These are phyloP conservation scores for Ptychochromis oligacanthus DNA, from an alignment of 2,113 vertebrate species.

Conservation along the genomic window DNA sequence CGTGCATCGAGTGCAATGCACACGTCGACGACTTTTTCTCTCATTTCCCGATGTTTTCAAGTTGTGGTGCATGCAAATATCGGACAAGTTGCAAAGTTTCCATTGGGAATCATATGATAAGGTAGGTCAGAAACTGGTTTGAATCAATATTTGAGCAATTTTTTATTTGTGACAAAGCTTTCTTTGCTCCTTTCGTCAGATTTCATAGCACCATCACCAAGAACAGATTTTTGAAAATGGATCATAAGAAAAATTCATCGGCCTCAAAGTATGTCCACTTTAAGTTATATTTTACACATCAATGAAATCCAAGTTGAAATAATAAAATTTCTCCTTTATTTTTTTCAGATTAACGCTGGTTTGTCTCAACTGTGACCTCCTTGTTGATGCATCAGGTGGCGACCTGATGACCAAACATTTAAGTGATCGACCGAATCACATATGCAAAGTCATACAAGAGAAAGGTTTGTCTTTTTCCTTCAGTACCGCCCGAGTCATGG, in stretches of 20 bases:
- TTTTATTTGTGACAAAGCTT: not conserved
- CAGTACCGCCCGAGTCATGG: not conserved
- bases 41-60: slow-evolving; percentile 89
- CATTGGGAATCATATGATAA: slow-evolving; percentile 93
- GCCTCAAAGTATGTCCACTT: slow-evolving; percentile 53
- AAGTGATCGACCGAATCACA: slow-evolving; percentile 84
- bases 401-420: slow-evolving; percentile 94
- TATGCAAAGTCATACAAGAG: slow-evolving; percentile 89
- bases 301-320: not conserved
- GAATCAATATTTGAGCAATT: not conserved
- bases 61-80: slow-evolving; percentile 92
- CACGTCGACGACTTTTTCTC: slow-evolving; percentile 87
- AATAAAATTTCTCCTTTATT: slow-evolving; percentile 6
- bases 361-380: slow-evolving; percentile 93
- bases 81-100: slow-evolving; percentile 93
- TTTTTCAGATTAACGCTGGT: slow-evolving; percentile 84
- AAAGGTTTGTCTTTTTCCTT: slow-evolving; percentile 77
- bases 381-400: slow-evolving; percentile 83
- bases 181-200: slow-evolving; percentile 69
- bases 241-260: slow-evolving; percentile 42
- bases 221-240: slow-evolving; percentile 85
- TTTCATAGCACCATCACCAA: slow-evolving; percentile 90
- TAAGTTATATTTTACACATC: not conserved
- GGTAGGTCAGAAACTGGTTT: slow-evolving; percentile 76
- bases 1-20: slow-evolving; percentile 92